These are phyloP conservation scores for Pocillopora damicornis DNA, from an alignment of 64 coral and sea anemone species.

Conservation along the genomic window DNA sequence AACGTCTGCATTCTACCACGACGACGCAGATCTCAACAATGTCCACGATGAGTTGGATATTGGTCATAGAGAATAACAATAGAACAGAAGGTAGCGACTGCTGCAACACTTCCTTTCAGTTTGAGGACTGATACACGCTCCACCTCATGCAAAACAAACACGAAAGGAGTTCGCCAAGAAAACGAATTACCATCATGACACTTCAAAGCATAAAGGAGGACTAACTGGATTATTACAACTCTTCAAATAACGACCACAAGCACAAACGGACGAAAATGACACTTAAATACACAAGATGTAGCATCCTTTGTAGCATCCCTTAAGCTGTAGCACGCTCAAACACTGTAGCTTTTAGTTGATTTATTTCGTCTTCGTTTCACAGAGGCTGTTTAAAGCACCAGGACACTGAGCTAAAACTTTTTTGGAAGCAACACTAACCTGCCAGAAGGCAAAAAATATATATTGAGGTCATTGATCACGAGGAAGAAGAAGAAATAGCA, in stretches of 20 bases:
- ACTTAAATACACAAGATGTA: not conserved
- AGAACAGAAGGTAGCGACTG: not conserved
- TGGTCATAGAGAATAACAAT: not conserved
- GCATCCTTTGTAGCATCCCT: conserved; percentile 49
- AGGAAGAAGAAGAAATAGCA: too few species aligned
- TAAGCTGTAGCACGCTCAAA: conserved; percentile 61
- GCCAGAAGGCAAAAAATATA: not conserved
- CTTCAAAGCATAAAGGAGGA: too few species aligned
- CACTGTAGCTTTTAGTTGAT: conserved; percentile 55
- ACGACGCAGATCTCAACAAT: conserved; percentile 33
- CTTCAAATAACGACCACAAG: too few species aligned
- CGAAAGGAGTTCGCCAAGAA: too few species aligned
- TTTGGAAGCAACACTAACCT: conserved; percentile 83
- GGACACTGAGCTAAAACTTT: conserved; percentile 68
- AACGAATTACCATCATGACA: too few species aligned
- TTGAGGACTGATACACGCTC: too few species aligned
- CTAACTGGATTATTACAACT: too few species aligned
- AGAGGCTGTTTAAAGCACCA: conserved; percentile 69
- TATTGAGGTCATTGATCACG: too few species aligned
- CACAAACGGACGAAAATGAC: too few species aligned
- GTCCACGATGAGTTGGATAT: conserved; percentile 33
- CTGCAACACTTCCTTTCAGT: conserved; percentile 37
- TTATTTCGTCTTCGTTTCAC: conserved; percentile 71
- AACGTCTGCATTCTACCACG: conserved; percentile 48
- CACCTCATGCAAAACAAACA: too few species aligned